Percentiles rank a stretch among this genome's conserved stretches.
phyloP scores from a whole-genome alignment of 1,140 invertebrate species.

The Drosophila gunungcola region DNA sequence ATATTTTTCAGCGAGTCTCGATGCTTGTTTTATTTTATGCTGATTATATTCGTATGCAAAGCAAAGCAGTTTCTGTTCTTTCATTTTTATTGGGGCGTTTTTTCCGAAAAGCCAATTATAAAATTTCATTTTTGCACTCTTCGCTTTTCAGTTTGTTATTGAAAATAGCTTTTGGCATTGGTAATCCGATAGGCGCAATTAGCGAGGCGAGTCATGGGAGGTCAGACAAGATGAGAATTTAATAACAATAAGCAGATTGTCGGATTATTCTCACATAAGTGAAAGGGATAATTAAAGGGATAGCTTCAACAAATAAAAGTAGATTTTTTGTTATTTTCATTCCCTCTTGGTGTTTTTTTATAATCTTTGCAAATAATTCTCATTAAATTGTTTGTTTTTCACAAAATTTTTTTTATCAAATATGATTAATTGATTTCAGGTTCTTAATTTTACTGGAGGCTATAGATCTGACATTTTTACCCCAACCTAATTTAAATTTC shows the following conservation, averaged over 20 bases:
- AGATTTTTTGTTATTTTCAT: not conserved
- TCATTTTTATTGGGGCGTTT: slow-evolving; percentile 16
- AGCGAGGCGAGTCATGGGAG: slow-evolving; percentile 37
- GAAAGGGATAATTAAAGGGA: not conserved
- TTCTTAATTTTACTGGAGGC: too few relatives aligned
- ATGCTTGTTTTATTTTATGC: slow-evolving; percentile 67
- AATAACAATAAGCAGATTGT: slow-evolving; percentile 65
- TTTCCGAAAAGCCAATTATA: slow-evolving; percentile 74
- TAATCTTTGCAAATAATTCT: too few relatives aligned
- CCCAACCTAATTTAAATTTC: not conserved
- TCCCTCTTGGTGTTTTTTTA: too few relatives aligned
- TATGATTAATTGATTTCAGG: too few relatives aligned
- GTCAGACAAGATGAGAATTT: slow-evolving; percentile 39
- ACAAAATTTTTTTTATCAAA: too few relatives aligned
- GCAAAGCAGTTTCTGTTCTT: slow-evolving; percentile 47
- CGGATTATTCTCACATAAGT: slow-evolving; percentile 32
- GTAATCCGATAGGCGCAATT: slow-evolving; percentile 76
- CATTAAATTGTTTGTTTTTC: too few relatives aligned
- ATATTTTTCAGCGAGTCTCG: slow-evolving; percentile 58
- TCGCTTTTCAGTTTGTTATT: slow-evolving; percentile 57
- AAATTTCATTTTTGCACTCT: slow-evolving; percentile 76
- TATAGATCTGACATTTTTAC: not conserved
- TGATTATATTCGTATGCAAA: slow-evolving; percentile 76
- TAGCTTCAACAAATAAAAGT: not conserved
- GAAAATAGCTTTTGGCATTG: slow-evolving; percentile 70